These are phyloP conservation scores for Gymnoscopelus braueri DNA, from an alignment of 2,797 vertebrate species.

Conservation along the genomic window DNA sequence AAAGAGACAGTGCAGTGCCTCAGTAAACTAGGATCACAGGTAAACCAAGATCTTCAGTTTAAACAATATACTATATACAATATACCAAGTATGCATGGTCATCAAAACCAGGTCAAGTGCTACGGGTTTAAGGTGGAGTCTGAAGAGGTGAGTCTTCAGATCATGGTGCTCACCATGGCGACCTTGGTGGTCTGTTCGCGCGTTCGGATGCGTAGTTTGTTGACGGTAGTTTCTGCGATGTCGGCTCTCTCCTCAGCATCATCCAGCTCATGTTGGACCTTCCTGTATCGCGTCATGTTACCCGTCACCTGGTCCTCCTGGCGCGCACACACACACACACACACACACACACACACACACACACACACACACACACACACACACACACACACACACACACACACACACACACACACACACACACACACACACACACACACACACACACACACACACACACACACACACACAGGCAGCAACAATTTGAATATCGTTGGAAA, in stretches of 20 bases:
- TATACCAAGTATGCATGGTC: too few species aligned
- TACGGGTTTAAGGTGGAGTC: background rate
- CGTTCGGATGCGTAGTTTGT: constrained; percentile 88
- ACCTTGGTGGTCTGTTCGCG: constrained; percentile 70
- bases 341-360: background rate
- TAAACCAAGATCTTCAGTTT: too few species aligned
- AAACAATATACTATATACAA: too few species aligned
- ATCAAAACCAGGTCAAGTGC: background rate
- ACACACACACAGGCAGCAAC: too few species aligned
- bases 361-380: background rate
- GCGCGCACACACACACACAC: constrained; percentile 10
- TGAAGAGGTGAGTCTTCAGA: background rate
- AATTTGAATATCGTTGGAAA: too few species aligned
- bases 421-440: too few species aligned
- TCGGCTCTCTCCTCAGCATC: constrained; percentile 92
- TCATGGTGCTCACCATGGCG: constrained; percentile 36
- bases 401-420: background rate
- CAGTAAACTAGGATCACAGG: background rate
- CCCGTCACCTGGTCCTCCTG: constrained; percentile 92
- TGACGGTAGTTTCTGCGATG: constrained; percentile 89
- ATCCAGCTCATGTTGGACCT: constrained; percentile 91
- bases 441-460: too few species aligned
- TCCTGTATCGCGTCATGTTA: constrained; percentile 86
- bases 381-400: background rate
- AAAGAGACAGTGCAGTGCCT: too few species aligned